Conservation (phyloP, 2,888 invertebrate genomes). For the Ectropis crepuscularia region DNA sequence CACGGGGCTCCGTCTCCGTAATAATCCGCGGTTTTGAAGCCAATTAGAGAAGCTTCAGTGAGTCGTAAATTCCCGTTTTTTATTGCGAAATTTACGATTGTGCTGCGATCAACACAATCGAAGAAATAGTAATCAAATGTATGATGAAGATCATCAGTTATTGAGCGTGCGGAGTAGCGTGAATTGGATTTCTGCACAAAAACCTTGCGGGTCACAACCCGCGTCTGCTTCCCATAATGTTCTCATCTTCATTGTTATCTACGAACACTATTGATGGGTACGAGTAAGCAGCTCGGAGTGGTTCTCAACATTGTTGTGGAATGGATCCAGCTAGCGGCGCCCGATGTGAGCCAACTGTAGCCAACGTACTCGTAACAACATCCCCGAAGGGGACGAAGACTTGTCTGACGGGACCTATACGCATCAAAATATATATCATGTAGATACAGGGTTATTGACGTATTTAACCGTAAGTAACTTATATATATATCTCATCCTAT, state of each 20-base stretch:
- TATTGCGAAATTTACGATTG: neutral
- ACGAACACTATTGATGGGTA: slow-evolving; percentile 64
- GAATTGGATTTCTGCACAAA: slow-evolving; percentile 49
- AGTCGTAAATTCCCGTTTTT: slow-evolving; percentile 33
- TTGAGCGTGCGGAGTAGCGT: slow-evolving; percentile 31
- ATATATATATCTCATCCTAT: no score
- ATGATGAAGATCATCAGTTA: slow-evolving; percentile 34
- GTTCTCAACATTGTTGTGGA: slow-evolving; percentile 77
- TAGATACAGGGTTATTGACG: no score
- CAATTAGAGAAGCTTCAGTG: slow-evolving; percentile 48
- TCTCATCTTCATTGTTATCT: slow-evolving; percentile 76
- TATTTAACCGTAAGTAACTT: no score
- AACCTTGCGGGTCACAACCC: slow-evolving; percentile 51
- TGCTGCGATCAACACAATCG: neutral
- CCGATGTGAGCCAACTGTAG: slow-evolving; percentile 30
- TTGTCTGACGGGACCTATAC: slow-evolving; percentile 34
- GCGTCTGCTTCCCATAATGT: slow-evolving; percentile 67
- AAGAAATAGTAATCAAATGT: slow-evolving; percentile 15
- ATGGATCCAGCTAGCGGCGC: slow-evolving; percentile 62
- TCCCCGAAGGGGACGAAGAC: slow-evolving; percentile 44
- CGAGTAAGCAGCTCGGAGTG: slow-evolving; percentile 56
- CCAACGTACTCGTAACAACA: slow-evolving; percentile 1
- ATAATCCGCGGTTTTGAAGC: slow-evolving; percentile 44
- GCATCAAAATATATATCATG: slow-evolving; percentile 29
- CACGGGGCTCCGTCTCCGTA: slow-evolving; percentile 47